These are phyloP conservation scores for Sinosuthora webbiana DNA, from an alignment of 2,113 vertebrate genomes.

Conservation along the genomic window DNA sequence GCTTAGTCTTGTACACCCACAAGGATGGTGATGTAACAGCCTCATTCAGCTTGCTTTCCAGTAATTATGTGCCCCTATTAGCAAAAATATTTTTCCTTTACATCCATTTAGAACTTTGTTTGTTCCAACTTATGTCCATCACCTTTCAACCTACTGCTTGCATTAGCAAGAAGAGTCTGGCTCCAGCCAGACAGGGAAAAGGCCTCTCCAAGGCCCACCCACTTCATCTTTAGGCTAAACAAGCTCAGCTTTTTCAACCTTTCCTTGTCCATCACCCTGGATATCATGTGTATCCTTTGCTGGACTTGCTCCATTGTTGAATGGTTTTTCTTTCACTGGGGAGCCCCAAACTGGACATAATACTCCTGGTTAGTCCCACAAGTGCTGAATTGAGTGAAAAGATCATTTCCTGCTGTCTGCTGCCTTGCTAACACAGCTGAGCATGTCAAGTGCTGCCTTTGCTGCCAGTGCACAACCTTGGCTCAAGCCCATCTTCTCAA, in stretches of 20 bases:
- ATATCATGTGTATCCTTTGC: neutral
- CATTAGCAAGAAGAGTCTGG: neutral
- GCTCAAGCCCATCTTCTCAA: neutral
- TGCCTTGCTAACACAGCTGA: neutral
- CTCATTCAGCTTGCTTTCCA: neutral
- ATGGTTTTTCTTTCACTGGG: accelerated
- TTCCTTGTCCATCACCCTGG: neutral
- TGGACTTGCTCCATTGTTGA: neutral
- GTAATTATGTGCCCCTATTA: neutral
- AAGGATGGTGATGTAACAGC: neutral
- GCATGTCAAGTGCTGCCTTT: neutral
- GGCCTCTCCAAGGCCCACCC: neutral
- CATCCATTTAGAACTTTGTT: neutral
- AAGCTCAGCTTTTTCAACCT: neutral
- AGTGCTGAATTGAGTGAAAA: neutral
- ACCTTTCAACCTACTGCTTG: neutral
- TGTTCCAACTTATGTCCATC: neutral
- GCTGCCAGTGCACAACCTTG: neutral
- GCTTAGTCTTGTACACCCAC: neutral
- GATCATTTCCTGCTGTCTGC: neutral
- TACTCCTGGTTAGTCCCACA: neutral
- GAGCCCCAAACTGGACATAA: neutral
- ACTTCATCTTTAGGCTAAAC: neutral
- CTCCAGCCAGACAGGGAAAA: neutral
- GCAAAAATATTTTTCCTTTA: neutral